Evolutionary conservation across 2,113 vertebrate species (phyloP).

Genomic region (Eudyptes chrysolophus): DNA sequence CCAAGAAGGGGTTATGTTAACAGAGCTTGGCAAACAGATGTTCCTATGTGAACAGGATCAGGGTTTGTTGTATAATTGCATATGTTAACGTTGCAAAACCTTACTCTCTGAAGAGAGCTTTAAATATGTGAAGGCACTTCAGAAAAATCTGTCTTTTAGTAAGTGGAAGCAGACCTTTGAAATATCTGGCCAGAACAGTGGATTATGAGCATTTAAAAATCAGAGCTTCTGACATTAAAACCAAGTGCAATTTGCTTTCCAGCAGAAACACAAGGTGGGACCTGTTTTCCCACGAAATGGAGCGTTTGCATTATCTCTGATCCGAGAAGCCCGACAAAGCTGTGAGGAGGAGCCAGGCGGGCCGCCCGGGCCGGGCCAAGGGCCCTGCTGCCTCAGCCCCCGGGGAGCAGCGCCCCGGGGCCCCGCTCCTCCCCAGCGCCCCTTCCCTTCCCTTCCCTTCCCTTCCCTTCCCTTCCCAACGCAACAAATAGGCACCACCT

Average conservation of each 20-base stretch:
- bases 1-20: background rate
- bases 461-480: no score
- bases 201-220: background rate
- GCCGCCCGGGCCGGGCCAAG: fast-evolving
- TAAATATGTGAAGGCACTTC: background rate
- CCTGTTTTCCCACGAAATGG: background rate
- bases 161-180: background rate
- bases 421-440: no score
- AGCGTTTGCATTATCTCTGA: background rate
- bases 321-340: background rate
- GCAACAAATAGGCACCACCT: background rate
- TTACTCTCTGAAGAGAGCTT: background rate
- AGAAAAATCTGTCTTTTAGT: background rate
- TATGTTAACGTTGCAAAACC: background rate
- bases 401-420: background rate
- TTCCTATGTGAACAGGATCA: background rate
- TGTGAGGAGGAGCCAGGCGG: background rate
- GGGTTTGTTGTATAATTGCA: background rate
- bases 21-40: background rate
- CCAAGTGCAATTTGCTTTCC: background rate
- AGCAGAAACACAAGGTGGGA: background rate
- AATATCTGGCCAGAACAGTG: background rate
- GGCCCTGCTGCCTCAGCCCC: background rate
- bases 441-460: no score
- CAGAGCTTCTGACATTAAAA: background rate